phyloP scores from a whole-genome alignment of 2,888 invertebrate species.

The Amblyjoppa fuscipennis region DNA sequence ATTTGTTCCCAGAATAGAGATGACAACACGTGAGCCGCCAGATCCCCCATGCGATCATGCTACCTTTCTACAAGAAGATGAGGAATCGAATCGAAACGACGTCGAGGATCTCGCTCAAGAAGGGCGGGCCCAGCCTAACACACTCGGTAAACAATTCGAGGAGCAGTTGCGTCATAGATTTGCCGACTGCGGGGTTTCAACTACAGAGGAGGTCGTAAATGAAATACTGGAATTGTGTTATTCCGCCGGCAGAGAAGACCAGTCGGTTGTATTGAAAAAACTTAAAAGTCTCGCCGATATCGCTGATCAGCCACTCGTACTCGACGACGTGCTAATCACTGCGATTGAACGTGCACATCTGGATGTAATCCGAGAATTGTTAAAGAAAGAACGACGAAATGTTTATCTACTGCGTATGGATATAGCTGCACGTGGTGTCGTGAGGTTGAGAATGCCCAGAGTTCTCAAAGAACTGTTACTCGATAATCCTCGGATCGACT shows the following conservation, averaged over 20 bases:
- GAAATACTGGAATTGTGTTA: too few relatives aligned
- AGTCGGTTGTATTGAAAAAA: conserved; percentile 85
- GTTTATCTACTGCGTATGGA: conserved; percentile 84
- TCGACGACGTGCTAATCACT: too few relatives aligned
- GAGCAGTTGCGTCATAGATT: too few relatives aligned
- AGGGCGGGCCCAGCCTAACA: too few relatives aligned
- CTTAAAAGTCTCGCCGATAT: conserved; percentile 85
- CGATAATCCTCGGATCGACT: conserved; percentile 54
- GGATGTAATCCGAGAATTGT: conserved; percentile 86
- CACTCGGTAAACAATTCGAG: too few relatives aligned
- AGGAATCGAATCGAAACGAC: background rate
- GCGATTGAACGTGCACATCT: too few relatives aligned
- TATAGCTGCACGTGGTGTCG: conserved; percentile 86
- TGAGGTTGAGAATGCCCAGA: conserved; percentile 86
- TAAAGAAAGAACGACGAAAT: conserved; percentile 82
- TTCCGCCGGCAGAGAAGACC: too few relatives aligned
- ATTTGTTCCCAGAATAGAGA: conserved; percentile 60
- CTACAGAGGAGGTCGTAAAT: too few relatives aligned
- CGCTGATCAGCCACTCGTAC: too few relatives aligned
- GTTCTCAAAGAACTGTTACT: conserved; percentile 82
- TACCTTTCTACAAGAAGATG: too few relatives aligned
- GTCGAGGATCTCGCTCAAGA: conserved; percentile 60
- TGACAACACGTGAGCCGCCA: conserved; percentile 52
- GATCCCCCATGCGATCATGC: too few relatives aligned
- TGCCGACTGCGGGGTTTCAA: too few relatives aligned